Evolutionary conservation across 2,888 invertebrate genomes (phyloP).

Genomic region (Auanema sp.): DNA sequence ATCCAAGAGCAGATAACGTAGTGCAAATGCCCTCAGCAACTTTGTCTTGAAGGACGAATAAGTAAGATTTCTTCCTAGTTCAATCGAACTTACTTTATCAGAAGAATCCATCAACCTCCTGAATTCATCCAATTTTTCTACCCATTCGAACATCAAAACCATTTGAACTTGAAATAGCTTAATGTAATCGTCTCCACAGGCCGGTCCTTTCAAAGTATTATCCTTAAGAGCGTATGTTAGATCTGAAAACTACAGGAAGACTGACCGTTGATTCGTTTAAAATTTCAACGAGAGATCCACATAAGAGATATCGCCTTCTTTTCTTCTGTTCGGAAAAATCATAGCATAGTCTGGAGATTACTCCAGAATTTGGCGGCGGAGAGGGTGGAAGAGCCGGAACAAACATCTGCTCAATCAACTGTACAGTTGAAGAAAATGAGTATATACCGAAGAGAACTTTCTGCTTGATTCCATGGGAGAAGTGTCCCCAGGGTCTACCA

Average conservation of each 20-base stretch:
- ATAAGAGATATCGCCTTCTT: slow-evolving; percentile 53
- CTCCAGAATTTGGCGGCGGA: slow-evolving; percentile 31
- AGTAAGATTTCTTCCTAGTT: too few relatives aligned
- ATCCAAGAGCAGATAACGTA: slow-evolving; percentile 57
- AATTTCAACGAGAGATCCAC: slow-evolving; percentile 56
- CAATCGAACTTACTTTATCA: slow-evolving; percentile 55
- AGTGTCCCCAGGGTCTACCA: neutral
- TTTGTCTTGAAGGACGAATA: too few relatives aligned
- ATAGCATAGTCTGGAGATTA: slow-evolving; percentile 26
- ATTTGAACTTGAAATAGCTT: slow-evolving; percentile 46
- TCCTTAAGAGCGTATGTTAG: slow-evolving; percentile 21
- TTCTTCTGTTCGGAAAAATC: slow-evolving; percentile 53
- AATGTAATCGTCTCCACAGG: slow-evolving; percentile 46
- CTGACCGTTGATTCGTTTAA: slow-evolving; percentile 35
- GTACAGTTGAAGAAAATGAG: neutral
- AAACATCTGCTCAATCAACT: slow-evolving; percentile 23
- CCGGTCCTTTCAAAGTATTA: slow-evolving; percentile 35
- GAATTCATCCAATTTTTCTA: slow-evolving; percentile 56
- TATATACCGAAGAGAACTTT: too few relatives aligned
- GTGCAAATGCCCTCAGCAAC: slow-evolving; percentile 51
- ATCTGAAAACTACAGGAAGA: neutral
- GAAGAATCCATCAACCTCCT: slow-evolving; percentile 40
- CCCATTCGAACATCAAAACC: slow-evolving; percentile 62
- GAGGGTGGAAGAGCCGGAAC: slow-evolving; percentile 39
- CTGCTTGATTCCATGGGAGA: neutral